Evolutionary conservation across 2,797 vertebrate genomes (phyloP).

Genomic region (Chaetophractus vellerosus): DNA sequence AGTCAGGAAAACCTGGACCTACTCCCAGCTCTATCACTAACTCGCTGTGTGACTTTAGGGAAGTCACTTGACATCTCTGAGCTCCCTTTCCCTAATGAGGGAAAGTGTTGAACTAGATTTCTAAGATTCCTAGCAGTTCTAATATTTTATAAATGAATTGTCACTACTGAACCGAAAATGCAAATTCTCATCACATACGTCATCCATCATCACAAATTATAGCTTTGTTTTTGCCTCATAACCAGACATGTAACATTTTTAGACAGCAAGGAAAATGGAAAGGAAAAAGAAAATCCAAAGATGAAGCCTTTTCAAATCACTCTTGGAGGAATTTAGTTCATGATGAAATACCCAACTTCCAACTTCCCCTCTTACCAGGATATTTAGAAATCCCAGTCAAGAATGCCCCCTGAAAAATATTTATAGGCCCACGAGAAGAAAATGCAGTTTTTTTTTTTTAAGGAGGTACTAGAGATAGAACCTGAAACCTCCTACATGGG

Average conservation of each 20-base stretch:
- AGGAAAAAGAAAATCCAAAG: conserved; percentile 6
- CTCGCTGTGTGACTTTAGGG: background rate
- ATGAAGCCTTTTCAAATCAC: conserved; percentile 34
- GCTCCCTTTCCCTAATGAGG: background rate
- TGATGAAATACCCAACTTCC: conserved; percentile 62
- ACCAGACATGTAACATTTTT: background rate
- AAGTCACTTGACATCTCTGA: background rate
- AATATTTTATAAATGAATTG: background rate
- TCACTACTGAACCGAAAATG: background rate
- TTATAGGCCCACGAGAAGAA: conserved; percentile 22
- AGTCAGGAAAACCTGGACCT: background rate
- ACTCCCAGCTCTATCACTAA: background rate
- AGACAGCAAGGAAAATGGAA: conserved; percentile 30
- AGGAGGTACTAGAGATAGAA: too few relatives aligned
- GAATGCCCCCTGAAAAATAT: conserved; percentile 62
- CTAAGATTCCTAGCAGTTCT: background rate
- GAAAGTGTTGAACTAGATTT: background rate
- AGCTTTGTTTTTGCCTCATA: background rate
- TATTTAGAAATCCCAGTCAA: conserved; percentile 58
- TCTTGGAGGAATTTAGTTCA: conserved; percentile 42
- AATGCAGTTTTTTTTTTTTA: background rate
- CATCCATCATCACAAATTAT: background rate
- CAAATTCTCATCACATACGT: background rate
- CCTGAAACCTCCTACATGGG: too few relatives aligned
- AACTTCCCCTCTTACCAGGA: background rate